A percentile compares a stretch with the other conserved stretches of the same genome.
Evolutionary conservation across 2,113 vertebrate species (phyloP).

Genomic region (Megaceryle torquata): DNA sequence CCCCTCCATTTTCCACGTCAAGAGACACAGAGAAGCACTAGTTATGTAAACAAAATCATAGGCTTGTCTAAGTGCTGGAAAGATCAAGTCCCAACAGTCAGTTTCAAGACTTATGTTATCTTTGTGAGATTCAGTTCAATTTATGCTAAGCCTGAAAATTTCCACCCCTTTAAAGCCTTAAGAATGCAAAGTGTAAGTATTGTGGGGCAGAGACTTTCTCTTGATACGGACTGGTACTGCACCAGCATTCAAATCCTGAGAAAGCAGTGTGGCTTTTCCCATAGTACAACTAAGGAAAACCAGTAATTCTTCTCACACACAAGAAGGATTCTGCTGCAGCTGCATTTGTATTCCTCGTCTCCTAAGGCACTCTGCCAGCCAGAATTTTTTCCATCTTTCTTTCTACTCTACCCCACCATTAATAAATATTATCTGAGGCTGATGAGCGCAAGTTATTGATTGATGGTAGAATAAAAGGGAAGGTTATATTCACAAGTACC

Average conservation of each 20-base stretch:
- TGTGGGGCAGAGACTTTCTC: not conserved
- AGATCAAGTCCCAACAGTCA: not conserved
- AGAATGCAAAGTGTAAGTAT: not conserved
- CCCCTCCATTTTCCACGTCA: not conserved
- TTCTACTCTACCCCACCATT: constrained; percentile 43
- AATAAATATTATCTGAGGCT: constrained; percentile 36
- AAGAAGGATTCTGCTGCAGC: constrained; percentile 35
- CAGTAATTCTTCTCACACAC: not conserved
- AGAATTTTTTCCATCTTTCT: constrained; percentile 56
- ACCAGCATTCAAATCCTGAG: not conserved
- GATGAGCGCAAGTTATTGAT: constrained; percentile 51
- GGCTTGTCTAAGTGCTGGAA: not conserved
- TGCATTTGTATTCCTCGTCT: constrained; percentile 48
- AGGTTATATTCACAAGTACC: constrained; percentile 23
- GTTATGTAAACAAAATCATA: constrained; percentile 27
- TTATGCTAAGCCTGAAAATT: not conserved
- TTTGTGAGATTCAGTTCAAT: not conserved
- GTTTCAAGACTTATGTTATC: not conserved
- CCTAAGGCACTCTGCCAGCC: constrained; percentile 43
- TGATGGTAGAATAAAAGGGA: constrained; percentile 54
- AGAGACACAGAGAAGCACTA: not conserved
- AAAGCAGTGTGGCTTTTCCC: constrained; percentile 4
- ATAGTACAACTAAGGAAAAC: not conserved
- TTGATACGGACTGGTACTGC: rapidly evolving
- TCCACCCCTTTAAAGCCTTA: not conserved